These are phyloP conservation scores for Synanthedon myopaeformis DNA, from an alignment of 2,888 invertebrate genomes.

Conservation along the genomic window DNA sequence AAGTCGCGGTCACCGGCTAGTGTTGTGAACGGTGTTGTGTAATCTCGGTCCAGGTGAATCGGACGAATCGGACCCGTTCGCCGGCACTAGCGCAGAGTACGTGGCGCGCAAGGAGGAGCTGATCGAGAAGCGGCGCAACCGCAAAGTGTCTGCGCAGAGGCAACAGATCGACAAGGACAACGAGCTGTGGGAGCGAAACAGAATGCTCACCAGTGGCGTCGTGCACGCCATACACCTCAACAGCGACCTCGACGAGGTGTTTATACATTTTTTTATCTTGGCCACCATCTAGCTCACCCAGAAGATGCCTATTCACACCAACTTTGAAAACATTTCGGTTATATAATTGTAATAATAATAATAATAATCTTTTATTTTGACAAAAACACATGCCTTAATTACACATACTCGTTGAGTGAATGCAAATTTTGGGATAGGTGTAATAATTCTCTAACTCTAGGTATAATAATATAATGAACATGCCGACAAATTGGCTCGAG, in stretches of 20 bases:
- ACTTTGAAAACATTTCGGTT: too few relatives aligned
- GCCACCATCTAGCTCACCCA: neutral
- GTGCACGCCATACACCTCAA: conserved; percentile 89
- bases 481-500: too few relatives aligned
- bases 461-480: too few relatives aligned
- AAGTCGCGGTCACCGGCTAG: too few relatives aligned
- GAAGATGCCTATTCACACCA: too few relatives aligned
- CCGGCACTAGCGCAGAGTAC: conserved; percentile 90
- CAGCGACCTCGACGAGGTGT: conserved; percentile 91
- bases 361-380: too few relatives aligned
- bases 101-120: conserved; percentile 94
- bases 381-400: too few relatives aligned
- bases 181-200: conserved; percentile 98
- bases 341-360: too few relatives aligned
- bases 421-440: too few relatives aligned
- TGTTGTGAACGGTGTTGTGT: too few relatives aligned
- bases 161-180: conserved; percentile 98
- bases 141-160: conserved; percentile 94
- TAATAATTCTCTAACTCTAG: too few relatives aligned
- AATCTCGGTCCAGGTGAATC: conserved; percentile 74
- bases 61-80: conserved; percentile 94
- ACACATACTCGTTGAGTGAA: too few relatives aligned
- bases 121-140: conserved; percentile 88
- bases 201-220: conserved; percentile 96
- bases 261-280: neutral